Evolutionary conservation across 2,888 invertebrate genomes (phyloP).

Genomic region (Hedychridium roseum): DNA sequence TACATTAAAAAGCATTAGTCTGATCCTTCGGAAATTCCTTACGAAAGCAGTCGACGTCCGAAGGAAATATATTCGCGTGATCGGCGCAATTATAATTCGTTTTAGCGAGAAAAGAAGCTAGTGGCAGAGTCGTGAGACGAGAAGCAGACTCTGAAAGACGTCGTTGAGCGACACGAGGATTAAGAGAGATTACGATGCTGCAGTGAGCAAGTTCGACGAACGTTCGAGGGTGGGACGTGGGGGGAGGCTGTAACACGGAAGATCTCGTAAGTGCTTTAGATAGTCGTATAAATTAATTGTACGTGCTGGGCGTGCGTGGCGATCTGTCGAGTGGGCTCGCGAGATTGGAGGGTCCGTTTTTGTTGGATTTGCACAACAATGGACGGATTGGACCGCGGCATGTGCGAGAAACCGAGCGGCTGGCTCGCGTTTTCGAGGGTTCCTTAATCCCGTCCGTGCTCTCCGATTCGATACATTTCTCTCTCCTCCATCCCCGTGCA

Average conservation of each 20-base stretch:
- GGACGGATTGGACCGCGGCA: constrained; percentile 56
- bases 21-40: no score
- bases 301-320: constrained; percentile 47
- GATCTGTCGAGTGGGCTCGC: constrained; percentile 57
- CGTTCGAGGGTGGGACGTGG: not conserved
- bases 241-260: no score
- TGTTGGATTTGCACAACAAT: constrained; percentile 64
- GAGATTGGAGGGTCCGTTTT: constrained; percentile 61
- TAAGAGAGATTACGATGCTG: not conserved
- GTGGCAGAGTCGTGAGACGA: no score
- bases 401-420: constrained; percentile 47
- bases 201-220: not conserved
- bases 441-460: constrained; percentile 56
- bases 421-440: constrained; percentile 45
- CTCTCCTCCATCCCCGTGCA: constrained; percentile 41
- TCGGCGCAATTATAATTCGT: no score
- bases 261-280: constrained; percentile 47
- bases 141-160: not conserved
- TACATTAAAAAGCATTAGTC: no score
- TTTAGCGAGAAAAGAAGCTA: no score
- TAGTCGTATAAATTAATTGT: constrained; percentile 61
- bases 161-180: not conserved
- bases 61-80: no score
- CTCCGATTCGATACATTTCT: constrained; percentile 59
- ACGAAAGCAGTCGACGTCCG: no score